Evolutionary conservation across 2,797 vertebrate genomes (phyloP), one percentile per base, ranked within the genome.

Genomic region (Odontamblyopus rebecca): DNA sequence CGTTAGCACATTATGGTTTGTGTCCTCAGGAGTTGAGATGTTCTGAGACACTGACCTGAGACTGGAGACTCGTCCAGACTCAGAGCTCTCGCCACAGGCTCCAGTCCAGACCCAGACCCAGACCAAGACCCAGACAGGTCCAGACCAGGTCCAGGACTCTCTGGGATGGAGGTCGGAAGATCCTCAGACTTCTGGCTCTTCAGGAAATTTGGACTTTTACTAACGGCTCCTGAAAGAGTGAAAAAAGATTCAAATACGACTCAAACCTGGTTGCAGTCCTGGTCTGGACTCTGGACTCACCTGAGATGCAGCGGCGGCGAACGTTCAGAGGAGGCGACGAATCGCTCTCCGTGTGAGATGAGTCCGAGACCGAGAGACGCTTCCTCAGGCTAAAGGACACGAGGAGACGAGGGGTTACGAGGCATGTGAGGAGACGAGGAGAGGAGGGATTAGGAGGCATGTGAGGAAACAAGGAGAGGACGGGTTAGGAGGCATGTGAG

Each of bases 281-380:
- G 23, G 38, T 38, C 35, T 4, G 44, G 44, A 3, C 44, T 48
- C 44, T 48, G 44, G 13, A 48, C 44, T 48, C 51, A n/a, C 19
- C 51, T 0, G 98, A 98, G 85, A 96, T 97, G 93, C 97, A 97
- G 89, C 95, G 96, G 0, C 96, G 92, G 0, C 98, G 94, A 26
- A 96, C 96, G 0, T 97, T 97, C 75, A 98, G 91, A 0, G 98
- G 98, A 0, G 98, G 98, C 77, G 96, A 98, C 64, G 97, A 98
- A 91, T 99, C 98, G 2, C 97, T 99, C 91, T 99, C 98, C 0
- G 97, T 99, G 93, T 98, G 97, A 1, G 97, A 98, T 0, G 98
- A 99, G 86, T 99, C 98, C 0, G 97, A 99, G 62, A 97, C 94
- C 0, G 98, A 99, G 67, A 99, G 90, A 30, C 96, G 96, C 86